phyloP scores from a whole-genome alignment of 1,140 invertebrate species.

The Drosophila varians region DNA sequence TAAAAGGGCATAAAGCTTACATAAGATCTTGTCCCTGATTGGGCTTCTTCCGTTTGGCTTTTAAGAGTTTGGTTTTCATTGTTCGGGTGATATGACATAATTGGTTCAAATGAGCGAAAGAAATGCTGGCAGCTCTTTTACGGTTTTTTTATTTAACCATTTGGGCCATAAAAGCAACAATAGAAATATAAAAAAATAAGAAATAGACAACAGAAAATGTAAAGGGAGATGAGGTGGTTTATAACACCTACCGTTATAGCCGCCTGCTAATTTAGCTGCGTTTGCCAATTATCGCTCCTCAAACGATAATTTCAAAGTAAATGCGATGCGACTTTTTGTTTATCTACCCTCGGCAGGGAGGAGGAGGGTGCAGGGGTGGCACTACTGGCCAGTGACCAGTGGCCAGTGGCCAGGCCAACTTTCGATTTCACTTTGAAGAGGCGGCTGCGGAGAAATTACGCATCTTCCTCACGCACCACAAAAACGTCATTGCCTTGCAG shows the following conservation, averaged over 20 bases:
- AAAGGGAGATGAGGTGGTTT: slow-evolving; percentile 34
- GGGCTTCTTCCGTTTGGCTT: slow-evolving; percentile 37
- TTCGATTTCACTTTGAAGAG: slow-evolving; percentile 64
- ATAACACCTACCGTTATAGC: slow-evolving; percentile 41
- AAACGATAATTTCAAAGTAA: slow-evolving; percentile 51
- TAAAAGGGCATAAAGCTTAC: slow-evolving; percentile 52
- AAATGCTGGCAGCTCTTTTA: slow-evolving; percentile 27
- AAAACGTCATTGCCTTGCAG: slow-evolving; percentile 5
- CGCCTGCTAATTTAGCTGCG: slow-evolving; percentile 25
- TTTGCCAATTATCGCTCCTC: slow-evolving; percentile 52
- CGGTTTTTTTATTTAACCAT: slow-evolving; percentile 40
- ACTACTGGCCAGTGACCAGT: neutral
- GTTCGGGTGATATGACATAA: slow-evolving; percentile 55
- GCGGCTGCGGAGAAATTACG: slow-evolving; percentile 11
- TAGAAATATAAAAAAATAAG: neutral
- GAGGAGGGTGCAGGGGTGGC: neutral
- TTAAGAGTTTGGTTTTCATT: slow-evolving; percentile 22
- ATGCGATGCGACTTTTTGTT: slow-evolving; percentile 17
- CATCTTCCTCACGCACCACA: slow-evolving; percentile 25
- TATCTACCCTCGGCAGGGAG: slow-evolving; percentile 8
- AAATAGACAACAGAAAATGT: neutral
- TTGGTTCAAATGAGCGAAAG: slow-evolving; percentile 39
- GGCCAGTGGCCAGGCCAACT: slow-evolving; percentile 31
- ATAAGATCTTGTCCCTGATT: slow-evolving; percentile 14
- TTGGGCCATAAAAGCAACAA: slow-evolving; percentile 5